Evolutionary conservation across 1,140 invertebrate species (phyloP).

Genomic region (Hylaeus volcanicus): DNA sequence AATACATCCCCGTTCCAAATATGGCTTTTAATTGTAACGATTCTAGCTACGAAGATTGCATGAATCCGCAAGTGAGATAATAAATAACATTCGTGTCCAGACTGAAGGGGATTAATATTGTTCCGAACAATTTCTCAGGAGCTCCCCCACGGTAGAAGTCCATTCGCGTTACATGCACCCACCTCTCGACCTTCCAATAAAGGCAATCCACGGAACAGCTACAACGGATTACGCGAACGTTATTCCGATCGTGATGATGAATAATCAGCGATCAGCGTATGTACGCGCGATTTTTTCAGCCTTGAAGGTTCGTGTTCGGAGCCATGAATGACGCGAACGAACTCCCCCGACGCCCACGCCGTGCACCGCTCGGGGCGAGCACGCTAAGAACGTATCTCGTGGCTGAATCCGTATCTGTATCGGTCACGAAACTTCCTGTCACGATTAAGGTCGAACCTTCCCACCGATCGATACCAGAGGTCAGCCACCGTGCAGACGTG

Average conservation of each 20-base stretch:
- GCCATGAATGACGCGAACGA: conserved; percentile 52
- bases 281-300: conserved; percentile 22
- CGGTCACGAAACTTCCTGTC: conserved; percentile 43
- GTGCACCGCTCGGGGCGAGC: conserved; percentile 16
- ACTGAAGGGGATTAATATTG: background rate
- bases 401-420: conserved; percentile 54
- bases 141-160: background rate
- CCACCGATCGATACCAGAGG: background rate
- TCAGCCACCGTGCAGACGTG: background rate
- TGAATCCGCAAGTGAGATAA: too few species aligned
- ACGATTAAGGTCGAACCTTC: conserved; percentile 21
- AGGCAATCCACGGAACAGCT: background rate
- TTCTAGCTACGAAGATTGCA: too few species aligned
- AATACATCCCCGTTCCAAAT: too few species aligned
- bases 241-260: conserved; percentile 20
- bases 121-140: background rate
- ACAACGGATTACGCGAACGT: conserved; percentile 1
- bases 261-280: conserved; percentile 46
- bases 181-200: background rate
- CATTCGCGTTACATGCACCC: background rate
- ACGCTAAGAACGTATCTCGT: conserved; percentile 22
- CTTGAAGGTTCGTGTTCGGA: conserved; percentile 25
- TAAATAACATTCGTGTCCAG: too few species aligned
- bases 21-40: too few species aligned
- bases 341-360: conserved; percentile 43